Percentiles rank a stretch among this genome's conserved stretches.
Evolutionary conservation across 2,888 invertebrate species (phyloP).

Genomic region (Lamproptera curius): DNA sequence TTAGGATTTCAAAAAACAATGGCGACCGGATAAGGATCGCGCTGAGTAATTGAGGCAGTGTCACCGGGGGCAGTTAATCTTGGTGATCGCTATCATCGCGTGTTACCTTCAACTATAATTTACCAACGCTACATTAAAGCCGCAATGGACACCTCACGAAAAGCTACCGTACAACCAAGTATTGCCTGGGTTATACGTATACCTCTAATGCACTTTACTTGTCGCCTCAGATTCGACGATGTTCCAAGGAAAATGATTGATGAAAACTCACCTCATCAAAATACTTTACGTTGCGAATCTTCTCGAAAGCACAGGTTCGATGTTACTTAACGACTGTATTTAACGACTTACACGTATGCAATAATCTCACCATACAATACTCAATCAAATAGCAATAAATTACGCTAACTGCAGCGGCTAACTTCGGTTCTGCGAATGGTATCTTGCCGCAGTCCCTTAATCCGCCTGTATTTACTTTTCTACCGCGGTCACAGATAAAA

Average conservation of each 20-base stretch:
- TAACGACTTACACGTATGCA: slow-evolving; percentile 30
- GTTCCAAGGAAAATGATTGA: slow-evolving; percentile 52
- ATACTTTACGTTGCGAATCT: slow-evolving; percentile 28
- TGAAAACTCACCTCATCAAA: slow-evolving; percentile 33
- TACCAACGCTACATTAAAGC: no score
- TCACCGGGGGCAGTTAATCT: slow-evolving; percentile 65
- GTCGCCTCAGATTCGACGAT: slow-evolving; percentile 47
- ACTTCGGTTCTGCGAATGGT: slow-evolving; percentile 44
- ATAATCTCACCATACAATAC: slow-evolving; percentile 43
- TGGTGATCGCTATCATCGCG: slow-evolving; percentile 71
- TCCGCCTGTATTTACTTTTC: slow-evolving; percentile 65
- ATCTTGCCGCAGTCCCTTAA: slow-evolving; percentile 41
- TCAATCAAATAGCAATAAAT: slow-evolving; percentile 47
- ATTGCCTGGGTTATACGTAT: no score
- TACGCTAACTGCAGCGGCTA: slow-evolving; percentile 36
- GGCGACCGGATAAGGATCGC: slow-evolving; percentile 58
- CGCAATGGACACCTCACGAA: no score
- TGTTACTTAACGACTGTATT: slow-evolving; percentile 1
- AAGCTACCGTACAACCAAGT: no score
- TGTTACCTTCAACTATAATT: slow-evolving; percentile 46
- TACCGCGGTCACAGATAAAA: slow-evolving; percentile 67
- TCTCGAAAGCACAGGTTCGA: slow-evolving; percentile 18
- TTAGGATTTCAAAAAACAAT: slow-evolving; percentile 30
- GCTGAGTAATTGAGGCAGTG: slow-evolving; percentile 67
- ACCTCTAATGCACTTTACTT: slow-evolving; percentile 61